Conservation (phyloP, 2,888 invertebrate species). For the Acanthosepion pharaonis region DNA sequence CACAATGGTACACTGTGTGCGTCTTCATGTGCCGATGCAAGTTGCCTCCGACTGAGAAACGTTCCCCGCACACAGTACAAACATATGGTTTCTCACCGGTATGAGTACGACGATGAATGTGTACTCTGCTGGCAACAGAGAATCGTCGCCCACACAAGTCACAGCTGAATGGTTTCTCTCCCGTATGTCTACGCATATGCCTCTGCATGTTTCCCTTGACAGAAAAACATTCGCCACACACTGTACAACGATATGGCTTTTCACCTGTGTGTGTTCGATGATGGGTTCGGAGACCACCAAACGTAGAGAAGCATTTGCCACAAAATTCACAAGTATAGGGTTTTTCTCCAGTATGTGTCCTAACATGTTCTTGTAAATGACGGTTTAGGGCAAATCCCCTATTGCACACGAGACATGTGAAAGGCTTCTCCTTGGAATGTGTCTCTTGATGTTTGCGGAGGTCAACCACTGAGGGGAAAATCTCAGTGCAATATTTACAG, state of each 20-base stretch:
- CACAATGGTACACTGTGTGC: conserved; percentile 36
- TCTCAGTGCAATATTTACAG: too few relatives aligned
- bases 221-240: conserved; percentile 36
- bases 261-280: conserved; percentile 34
- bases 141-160: background rate
- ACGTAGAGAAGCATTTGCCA: background rate
- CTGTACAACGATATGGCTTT: background rate
- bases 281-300: background rate
- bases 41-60: background rate
- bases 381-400: too few relatives aligned
- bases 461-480: too few relatives aligned
- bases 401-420: too few relatives aligned
- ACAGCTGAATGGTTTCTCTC: conserved; percentile 24
- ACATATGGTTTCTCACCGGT: conserved; percentile 39
- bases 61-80: conserved; percentile 23
- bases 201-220: background rate
- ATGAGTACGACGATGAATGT: background rate
- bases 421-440: too few relatives aligned
- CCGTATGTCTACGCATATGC: conserved; percentile 24
- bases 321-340: conserved; percentile 36
- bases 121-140: background rate
- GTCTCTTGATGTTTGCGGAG: too few relatives aligned
- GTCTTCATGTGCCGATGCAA: background rate
- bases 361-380: background rate
- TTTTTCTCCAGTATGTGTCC: conserved; percentile 41